A percentile compares a stretch with the other conserved stretches of the same genome.
Conservation (phyloP, 2,113 vertebrate genomes). For the Eidolon helvum region DNA sequence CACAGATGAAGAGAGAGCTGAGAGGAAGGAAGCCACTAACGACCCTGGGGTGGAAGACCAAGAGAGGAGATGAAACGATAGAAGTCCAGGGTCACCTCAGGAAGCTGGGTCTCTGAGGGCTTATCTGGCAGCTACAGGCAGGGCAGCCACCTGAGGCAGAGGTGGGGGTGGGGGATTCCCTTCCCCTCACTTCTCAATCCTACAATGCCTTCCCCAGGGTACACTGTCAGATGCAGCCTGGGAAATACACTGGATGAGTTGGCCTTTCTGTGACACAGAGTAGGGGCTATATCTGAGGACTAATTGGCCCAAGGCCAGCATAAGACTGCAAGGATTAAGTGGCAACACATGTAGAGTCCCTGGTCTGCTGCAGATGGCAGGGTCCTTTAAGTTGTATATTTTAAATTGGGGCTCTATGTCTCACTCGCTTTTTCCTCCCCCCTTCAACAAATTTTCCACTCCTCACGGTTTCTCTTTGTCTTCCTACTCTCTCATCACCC, state of each 20-base stretch:
- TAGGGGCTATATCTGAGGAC: background rate
- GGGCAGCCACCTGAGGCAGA: background rate
- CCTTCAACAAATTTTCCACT: constrained; percentile 50
- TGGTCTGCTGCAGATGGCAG: background rate
- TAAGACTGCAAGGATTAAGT: background rate
- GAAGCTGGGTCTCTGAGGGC: background rate
- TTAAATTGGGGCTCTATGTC: constrained; percentile 10
- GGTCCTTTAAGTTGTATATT: background rate
- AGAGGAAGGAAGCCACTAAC: background rate
- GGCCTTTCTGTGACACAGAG: background rate
- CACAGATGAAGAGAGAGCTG: background rate
- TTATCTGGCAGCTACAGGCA: background rate
- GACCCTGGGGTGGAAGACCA: background rate
- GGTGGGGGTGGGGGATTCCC: background rate
- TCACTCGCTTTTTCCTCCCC: background rate
- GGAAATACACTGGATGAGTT: rapidly evolving
- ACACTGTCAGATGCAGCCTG: background rate
- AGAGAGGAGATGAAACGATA: background rate
- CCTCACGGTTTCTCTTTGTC: constrained; percentile 31
- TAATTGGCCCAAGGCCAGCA: background rate
- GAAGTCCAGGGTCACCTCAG: background rate
- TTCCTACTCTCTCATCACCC: constrained; percentile 61
- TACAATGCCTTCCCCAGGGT: background rate
- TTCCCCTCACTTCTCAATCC: background rate
- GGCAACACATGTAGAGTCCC: background rate